Evolutionary conservation across 2,888 invertebrate genomes (phyloP).

Genomic region (Omphaloscelis lunosa): DNA sequence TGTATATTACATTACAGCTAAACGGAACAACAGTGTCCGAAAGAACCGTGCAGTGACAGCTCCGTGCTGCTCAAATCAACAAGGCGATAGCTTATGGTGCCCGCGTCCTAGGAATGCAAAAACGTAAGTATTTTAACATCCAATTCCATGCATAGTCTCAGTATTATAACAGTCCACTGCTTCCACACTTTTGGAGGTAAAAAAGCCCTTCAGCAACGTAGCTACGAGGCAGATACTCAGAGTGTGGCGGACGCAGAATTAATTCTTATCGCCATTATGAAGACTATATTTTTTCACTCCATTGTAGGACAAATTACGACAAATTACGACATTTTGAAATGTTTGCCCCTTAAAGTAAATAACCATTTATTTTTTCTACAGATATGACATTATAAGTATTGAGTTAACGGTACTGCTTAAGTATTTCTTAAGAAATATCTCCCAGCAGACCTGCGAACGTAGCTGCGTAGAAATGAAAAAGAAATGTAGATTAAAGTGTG

Average conservation of each 20-base stretch:
- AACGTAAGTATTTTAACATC: slow-evolving; percentile 66
- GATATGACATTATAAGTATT: too few relatives aligned
- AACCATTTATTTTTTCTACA: too few relatives aligned
- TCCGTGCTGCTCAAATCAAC: slow-evolving; percentile 72
- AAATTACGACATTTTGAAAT: too few relatives aligned
- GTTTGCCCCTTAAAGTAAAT: too few relatives aligned
- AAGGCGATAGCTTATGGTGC: slow-evolving; percentile 68
- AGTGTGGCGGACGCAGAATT: too few relatives aligned
- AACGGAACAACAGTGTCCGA: slow-evolving; percentile 67
- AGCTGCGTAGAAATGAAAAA: too few relatives aligned
- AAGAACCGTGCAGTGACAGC: slow-evolving; percentile 70
- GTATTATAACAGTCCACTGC: not conserved
- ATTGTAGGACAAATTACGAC: too few relatives aligned
- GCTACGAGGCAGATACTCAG: not conserved
- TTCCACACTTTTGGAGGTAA: not conserved
- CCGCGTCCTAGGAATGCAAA: slow-evolving; percentile 69
- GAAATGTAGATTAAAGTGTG: too few relatives aligned
- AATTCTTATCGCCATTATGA: not conserved
- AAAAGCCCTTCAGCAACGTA: too few relatives aligned
- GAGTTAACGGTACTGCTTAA: too few relatives aligned
- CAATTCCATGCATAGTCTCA: not conserved
- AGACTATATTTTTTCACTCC: not conserved
- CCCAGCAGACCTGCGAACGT: too few relatives aligned
- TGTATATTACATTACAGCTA: slow-evolving; percentile 48
- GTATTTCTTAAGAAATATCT: too few relatives aligned